Base-by-base conservation (phyloP, 2,888 invertebrate genomes). In the Conus canariensis region DNA sequence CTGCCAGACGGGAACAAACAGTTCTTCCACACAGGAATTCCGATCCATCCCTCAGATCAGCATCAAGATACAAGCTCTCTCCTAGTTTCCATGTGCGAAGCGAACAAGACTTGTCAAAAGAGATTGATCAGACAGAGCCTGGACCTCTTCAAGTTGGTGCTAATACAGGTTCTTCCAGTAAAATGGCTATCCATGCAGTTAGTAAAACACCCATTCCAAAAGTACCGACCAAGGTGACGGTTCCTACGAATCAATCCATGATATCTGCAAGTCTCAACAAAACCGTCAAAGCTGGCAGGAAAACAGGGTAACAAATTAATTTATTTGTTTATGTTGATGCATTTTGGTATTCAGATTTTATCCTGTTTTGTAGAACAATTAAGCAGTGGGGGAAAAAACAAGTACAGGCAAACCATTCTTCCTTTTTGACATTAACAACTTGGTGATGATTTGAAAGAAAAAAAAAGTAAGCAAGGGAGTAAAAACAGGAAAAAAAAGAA, bases 91-190 rank as follows among this genome's bases (percentile, higher is more conserved):
- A 74, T 59, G 74, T 87, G 56, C 87, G 87, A 64, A 87, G 87
- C 74, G 88, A 88, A 5, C 59, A 22, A 64, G 88, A 88, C 4
- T 59, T 60, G 8, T 14, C 74, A 1, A 87, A n/a, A 74, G 87
- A 87, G n/a, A 12, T 4, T 45, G 87, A 87, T 74, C 74, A 74
- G 16, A 56, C 30, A n/a, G 90, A 85, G 45, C 88, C 90, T 22
- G 77, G 77, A 45, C 90, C 91, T 85, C 67, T 90, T 22, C 89
- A 90, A 83, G 89, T 89, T 80, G 89, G 85, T 91, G 70, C 88
- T 70, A 83, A 90, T 8, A 25, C 58, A 30, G 83, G 60, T 45
- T 30, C 70, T 56, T 87, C 74, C 67, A 89, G 16, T 70, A 85
- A 74, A 22, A 90, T 77, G 60, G 77, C 86, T 8, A 90, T 86